Conservation (phyloP, 2,113 vertebrate genomes). For the Todiramphus chloris region DNA sequence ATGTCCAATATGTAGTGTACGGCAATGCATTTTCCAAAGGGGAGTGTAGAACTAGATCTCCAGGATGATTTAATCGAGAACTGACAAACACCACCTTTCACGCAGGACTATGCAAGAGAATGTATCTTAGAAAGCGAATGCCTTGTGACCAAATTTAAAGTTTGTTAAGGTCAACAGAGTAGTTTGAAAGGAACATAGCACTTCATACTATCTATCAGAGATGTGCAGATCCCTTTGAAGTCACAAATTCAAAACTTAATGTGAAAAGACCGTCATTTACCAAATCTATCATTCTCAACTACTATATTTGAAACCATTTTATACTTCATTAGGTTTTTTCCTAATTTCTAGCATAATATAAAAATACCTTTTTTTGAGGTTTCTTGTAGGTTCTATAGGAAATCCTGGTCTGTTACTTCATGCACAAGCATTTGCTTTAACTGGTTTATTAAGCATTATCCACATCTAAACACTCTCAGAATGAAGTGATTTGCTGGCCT, state of each 20-base stretch:
- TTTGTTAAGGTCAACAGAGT: neutral
- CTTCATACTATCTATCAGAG: neutral
- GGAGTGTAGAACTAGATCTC: neutral
- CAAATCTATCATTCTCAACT: neutral
- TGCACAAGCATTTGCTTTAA: neutral
- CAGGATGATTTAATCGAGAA: neutral
- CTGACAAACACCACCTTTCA: neutral
- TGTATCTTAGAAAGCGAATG: neutral
- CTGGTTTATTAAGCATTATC: neutral
- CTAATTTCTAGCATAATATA: neutral
- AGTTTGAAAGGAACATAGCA: neutral
- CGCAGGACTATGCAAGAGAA: neutral
- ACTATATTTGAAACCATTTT: neutral
- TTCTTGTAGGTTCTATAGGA: neutral
- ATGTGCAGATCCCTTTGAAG: neutral
- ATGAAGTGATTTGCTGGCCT: conserved; percentile 23
- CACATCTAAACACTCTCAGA: neutral
- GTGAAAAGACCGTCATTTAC: neutral
- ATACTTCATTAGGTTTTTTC: neutral
- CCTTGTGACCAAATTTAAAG: neutral
- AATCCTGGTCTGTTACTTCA: neutral
- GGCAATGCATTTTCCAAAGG: neutral
- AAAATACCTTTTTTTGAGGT: neutral
- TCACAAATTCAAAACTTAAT: neutral
- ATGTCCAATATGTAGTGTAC: neutral